phyloP scores from a whole-genome alignment of 2,797 vertebrate species.

The Malacoctenus gilli region DNA sequence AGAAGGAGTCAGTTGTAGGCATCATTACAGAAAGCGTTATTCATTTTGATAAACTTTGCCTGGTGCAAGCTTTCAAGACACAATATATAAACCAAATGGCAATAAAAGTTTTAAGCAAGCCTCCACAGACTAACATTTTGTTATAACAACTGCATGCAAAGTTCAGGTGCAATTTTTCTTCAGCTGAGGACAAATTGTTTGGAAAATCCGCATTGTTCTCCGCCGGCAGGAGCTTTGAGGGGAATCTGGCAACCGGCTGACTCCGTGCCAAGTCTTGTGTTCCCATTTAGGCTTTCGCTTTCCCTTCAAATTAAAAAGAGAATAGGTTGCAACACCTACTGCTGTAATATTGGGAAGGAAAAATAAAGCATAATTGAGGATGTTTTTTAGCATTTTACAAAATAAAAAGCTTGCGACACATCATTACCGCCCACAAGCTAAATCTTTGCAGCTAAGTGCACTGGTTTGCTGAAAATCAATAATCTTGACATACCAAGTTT shows the following conservation, averaged over 20 bases:
- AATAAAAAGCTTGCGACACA: slow-evolving; percentile 37
- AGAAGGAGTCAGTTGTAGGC: background rate
- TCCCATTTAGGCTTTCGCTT: slow-evolving; percentile 36
- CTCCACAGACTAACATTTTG: slow-evolving; percentile 17
- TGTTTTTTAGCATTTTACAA: slow-evolving; percentile 17
- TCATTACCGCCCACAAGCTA: slow-evolving; percentile 44
- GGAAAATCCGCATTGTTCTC: slow-evolving; percentile 52
- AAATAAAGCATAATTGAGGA: slow-evolving; percentile 34
- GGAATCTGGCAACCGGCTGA: slow-evolving; percentile 43
- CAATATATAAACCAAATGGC: slow-evolving; percentile 29
- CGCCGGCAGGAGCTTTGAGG: slow-evolving; percentile 40
- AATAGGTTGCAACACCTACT: slow-evolving; percentile 19
- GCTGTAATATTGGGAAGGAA: slow-evolving; percentile 17
- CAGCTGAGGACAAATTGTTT: slow-evolving; percentile 47
- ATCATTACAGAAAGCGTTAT: slow-evolving; percentile 5
- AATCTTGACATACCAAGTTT: slow-evolving; percentile 50
- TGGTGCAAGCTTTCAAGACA: slow-evolving; percentile 19
- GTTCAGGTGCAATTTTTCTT: slow-evolving; percentile 43
- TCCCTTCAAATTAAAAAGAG: slow-evolving; percentile 30
- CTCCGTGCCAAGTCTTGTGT: slow-evolving; percentile 27
- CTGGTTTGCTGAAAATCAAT: slow-evolving; percentile 58
- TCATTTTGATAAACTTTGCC: slow-evolving; percentile 19
- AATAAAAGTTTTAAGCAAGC: slow-evolving; percentile 19
- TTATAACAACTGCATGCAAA: slow-evolving; percentile 34
- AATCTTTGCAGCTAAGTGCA: slow-evolving; percentile 43